Evolutionary conservation across 2,113 vertebrate species (phyloP).

Genomic region (Corapipo altera): DNA sequence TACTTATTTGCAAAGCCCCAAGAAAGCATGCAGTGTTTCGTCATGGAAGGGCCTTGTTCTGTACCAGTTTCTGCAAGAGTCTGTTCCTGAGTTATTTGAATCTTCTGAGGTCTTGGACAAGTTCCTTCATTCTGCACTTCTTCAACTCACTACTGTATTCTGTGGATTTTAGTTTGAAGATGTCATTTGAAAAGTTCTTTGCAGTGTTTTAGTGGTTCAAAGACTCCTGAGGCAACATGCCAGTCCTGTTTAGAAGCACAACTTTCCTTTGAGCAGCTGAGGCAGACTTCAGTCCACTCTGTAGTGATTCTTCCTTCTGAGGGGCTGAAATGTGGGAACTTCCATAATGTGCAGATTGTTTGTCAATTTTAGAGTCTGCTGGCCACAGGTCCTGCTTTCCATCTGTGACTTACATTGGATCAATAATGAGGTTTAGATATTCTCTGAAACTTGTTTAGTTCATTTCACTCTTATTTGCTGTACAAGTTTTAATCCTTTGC

Average conservation of each 20-base stretch:
- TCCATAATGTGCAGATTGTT: not conserved
- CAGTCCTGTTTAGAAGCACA: not conserved
- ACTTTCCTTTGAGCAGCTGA: not conserved
- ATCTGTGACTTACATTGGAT: not conserved
- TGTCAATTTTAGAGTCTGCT: not conserved
- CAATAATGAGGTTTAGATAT: not conserved
- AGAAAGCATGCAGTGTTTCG: fast-evolving
- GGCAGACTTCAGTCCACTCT: not conserved
- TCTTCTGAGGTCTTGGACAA: not conserved
- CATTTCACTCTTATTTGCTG: not conserved
- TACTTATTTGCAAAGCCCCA: not conserved
- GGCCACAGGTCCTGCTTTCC: not conserved
- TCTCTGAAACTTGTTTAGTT: not conserved
- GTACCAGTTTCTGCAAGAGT: not conserved
- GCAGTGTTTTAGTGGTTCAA: not conserved
- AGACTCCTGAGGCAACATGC: not conserved
- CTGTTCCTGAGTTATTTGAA: not conserved
- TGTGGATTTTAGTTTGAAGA: not conserved
- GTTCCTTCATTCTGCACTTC: not conserved
- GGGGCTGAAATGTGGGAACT: not conserved
- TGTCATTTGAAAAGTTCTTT: not conserved
- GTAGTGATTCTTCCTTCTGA: not conserved
- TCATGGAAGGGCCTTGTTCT: not conserved
- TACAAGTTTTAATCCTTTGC: not conserved
- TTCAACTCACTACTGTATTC: not conserved